phyloP scores from a whole-genome alignment of 2,113 vertebrate species.

The Polyodon spathula region DNA sequence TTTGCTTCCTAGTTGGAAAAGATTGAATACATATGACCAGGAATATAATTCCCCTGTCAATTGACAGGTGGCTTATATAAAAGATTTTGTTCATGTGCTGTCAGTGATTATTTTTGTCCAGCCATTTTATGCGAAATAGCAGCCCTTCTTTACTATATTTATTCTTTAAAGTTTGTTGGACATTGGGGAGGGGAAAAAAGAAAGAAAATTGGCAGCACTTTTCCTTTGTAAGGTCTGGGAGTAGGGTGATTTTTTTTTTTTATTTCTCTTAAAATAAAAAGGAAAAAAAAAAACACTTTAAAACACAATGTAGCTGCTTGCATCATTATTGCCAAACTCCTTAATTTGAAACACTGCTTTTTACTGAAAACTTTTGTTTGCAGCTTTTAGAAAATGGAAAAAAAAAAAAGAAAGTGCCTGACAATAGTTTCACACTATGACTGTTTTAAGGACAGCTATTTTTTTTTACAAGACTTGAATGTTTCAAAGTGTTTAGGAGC shows the following conservation, averaged over 20 bases:
- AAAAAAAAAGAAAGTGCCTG: constrained; percentile 97
- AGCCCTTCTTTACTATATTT: no score
- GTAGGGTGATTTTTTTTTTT: constrained; percentile 33
- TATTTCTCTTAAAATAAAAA: constrained; percentile 12
- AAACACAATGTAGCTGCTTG: constrained; percentile 35
- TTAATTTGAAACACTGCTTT: constrained; percentile 53
- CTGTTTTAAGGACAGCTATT: constrained; percentile 67
- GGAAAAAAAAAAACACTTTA: constrained; percentile 32
- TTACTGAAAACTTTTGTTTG: constrained; percentile 34
- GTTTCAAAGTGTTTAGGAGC: constrained; percentile 73
- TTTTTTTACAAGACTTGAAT: constrained; percentile 96
- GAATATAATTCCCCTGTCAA: no score
- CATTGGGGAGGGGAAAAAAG: no score
- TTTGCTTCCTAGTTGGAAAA: constrained; percentile 15
- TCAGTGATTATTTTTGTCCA: no score
- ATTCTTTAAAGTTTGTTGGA: no score
- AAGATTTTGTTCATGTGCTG: no score
- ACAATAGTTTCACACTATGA: constrained; percentile 81
- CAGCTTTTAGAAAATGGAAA: constrained; percentile 69
- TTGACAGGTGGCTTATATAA: no score
- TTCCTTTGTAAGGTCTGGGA: constrained; percentile 52
- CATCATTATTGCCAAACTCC: constrained; percentile 67
- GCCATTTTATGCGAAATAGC: no score
- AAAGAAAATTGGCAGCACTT: constrained; percentile 37
- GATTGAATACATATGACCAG: no score